These are phyloP conservation scores for Microdon myrmicae DNA, from an alignment of 2,888 invertebrate species.

Conservation along the genomic window DNA sequence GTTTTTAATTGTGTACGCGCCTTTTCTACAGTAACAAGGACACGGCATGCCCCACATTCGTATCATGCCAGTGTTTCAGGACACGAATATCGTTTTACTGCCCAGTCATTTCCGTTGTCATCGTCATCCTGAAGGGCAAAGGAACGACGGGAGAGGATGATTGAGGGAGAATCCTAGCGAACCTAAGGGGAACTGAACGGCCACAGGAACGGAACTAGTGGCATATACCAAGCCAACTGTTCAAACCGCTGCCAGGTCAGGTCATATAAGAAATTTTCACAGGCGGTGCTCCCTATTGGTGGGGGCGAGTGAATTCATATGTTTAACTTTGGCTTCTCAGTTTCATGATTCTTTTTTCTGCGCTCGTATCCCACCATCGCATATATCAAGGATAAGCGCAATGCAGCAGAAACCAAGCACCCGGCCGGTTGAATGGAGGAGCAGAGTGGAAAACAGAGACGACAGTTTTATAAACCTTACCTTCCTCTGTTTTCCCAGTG, in stretches of 20 bases:
- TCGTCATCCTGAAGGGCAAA: conserved; percentile 32
- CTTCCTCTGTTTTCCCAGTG: conserved; percentile 10
- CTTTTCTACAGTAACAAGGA: conserved; percentile 51
- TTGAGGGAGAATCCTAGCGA: too few species aligned
- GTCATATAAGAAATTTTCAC: conserved; percentile 33
- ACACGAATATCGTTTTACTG: conserved; percentile 42
- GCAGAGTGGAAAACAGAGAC: not conserved
- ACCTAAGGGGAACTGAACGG: too few species aligned
- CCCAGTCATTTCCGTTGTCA: conserved; percentile 52
- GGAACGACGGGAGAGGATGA: not conserved
- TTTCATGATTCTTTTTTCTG: conserved; percentile 49
- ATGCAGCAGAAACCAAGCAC: conserved; percentile 68
- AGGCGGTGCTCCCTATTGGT: conserved; percentile 2
- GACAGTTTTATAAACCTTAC: conserved; percentile 33
- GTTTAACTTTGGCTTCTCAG: conserved; percentile 48
- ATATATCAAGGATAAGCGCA: conserved; percentile 68
- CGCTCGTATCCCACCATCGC: conserved; percentile 61
- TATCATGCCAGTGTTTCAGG: conserved; percentile 26
- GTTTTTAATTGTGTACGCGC: conserved; percentile 52
- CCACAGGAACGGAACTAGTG: conserved; percentile 1
- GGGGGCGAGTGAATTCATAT: conserved; percentile 41
- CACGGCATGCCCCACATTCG: conserved; percentile 47
- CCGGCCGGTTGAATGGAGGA: not conserved
- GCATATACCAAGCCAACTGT: conserved; percentile 1
- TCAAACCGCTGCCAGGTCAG: conserved; percentile 41